These are phyloP conservation scores for Caenorhabditis briggsae DNA, from an alignment of 1,140 invertebrate species.

Conservation along the genomic window DNA sequence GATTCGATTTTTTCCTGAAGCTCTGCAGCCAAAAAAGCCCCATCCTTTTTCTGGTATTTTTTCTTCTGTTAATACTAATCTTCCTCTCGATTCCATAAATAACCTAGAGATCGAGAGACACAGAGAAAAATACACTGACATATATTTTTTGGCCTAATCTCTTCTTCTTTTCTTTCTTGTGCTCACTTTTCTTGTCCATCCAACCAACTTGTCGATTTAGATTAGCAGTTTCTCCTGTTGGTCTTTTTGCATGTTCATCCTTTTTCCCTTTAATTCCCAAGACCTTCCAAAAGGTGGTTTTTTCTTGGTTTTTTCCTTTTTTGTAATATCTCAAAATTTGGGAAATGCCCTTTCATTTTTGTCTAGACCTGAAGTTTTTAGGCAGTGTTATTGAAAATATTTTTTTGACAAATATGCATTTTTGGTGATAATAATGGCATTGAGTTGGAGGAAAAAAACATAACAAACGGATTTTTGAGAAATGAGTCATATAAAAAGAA, in stretches of 20 bases:
- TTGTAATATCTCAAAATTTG: not conserved
- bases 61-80: slow-evolving; percentile 25
- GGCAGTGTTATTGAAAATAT: not conserved
- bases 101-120: not conserved
- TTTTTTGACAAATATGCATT: not conserved
- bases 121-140: not conserved
- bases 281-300: not conserved
- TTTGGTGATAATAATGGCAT: not conserved
- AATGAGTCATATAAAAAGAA: no score
- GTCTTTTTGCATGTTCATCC: not conserved
- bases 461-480: no score
- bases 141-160: slow-evolving; percentile 50
- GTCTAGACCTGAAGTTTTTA: slow-evolving; percentile 7
- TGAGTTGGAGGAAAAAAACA: no score
- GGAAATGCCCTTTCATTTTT: not conserved
- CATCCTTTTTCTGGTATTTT: not conserved
- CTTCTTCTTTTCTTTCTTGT: not conserved
- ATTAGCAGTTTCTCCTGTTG: slow-evolving; percentile 6
- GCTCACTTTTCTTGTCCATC: slow-evolving; percentile 10
- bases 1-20: slow-evolving; percentile 24
- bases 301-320: not conserved
- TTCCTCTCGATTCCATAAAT: slow-evolving; percentile 27
- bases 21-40: not conserved
- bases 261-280: not conserved
- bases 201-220: slow-evolving; percentile 45